Conservation (phyloP, 53 echinoderm and acorn worm species). For the Echinometra lucunter region DNA sequence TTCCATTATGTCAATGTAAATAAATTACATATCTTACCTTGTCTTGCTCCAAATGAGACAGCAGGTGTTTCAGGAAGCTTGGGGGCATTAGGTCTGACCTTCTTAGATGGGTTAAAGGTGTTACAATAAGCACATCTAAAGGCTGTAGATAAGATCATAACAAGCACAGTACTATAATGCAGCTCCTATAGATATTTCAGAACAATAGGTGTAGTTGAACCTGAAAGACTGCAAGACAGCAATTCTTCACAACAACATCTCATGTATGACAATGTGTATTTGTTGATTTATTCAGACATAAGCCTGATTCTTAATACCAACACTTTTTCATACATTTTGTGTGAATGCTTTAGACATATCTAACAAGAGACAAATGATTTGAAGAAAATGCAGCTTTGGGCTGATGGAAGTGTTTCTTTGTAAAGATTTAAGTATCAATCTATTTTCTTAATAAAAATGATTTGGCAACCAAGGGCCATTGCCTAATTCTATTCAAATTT, state of each 20-base stretch:
- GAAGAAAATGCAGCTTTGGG: too few relatives aligned
- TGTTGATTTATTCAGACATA: not conserved
- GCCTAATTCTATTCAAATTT: too few relatives aligned
- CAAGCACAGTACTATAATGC: not conserved
- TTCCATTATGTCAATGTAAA: too few relatives aligned
- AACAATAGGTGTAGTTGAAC: too few relatives aligned
- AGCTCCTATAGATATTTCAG: too few relatives aligned
- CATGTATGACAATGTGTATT: too few relatives aligned
- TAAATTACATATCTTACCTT: not conserved
- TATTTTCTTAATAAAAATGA: too few relatives aligned
- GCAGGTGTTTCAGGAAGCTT: conserved; percentile 80
- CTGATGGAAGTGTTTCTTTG: not conserved
- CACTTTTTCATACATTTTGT: not conserved
- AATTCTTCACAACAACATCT: not conserved
- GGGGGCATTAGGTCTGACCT: conserved; percentile 89
- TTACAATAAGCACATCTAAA: conserved; percentile 95
- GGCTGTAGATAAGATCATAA: conserved; percentile 69
- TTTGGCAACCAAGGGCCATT: too few relatives aligned
- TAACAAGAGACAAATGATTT: not conserved
- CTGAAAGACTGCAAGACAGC: conserved; percentile 7
- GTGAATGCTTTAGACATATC: not conserved
- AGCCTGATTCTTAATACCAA: not conserved
- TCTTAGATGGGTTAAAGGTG: conserved; percentile 89
- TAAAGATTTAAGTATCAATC: not conserved
- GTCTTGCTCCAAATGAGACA: conserved; percentile 20